Evolutionary conservation across 2,888 invertebrate genomes (phyloP).

Genomic region (Teinopalpus imperialis): DNA sequence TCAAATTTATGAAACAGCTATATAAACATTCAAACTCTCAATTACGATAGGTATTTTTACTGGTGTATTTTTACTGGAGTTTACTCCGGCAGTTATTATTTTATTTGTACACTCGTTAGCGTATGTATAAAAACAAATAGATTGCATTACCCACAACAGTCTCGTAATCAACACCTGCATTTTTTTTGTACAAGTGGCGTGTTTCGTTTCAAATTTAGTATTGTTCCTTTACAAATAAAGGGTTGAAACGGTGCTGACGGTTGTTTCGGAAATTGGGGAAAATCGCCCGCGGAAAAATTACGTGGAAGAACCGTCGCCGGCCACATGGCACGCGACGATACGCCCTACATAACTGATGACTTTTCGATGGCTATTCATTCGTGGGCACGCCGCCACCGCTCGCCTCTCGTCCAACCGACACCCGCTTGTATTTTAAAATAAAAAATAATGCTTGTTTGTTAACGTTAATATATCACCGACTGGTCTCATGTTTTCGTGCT

Average conservation of each 20-base stretch:
- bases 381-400: conserved; percentile 52
- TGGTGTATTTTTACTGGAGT: conserved; percentile 7
- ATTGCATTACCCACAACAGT: conserved; percentile 38
- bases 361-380: conserved; percentile 79
- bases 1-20: not conserved
- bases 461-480: conserved; percentile 11
- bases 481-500: not conserved
- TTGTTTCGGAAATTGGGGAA: conserved; percentile 69
- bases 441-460: conserved; percentile 18
- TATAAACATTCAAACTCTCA: conserved; percentile 8
- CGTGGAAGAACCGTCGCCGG: conserved; percentile 53
- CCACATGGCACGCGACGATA: conserved; percentile 75
- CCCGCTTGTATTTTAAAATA: conserved; percentile 22
- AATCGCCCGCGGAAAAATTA: conserved; percentile 73
- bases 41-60: conserved; percentile 3
- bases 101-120: conserved; percentile 31
- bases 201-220: conserved; percentile 43
- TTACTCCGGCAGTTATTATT: conserved; percentile 29
- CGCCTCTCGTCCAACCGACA: conserved; percentile 30
- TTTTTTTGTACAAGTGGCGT: conserved; percentile 35
- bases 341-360: conserved; percentile 79
- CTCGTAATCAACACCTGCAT: conserved; percentile 14
- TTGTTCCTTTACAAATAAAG: conserved; percentile 57
- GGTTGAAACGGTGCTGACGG: conserved; percentile 48
- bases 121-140: conserved; percentile 35